Base-by-base conservation (phyloP, 2,888 invertebrate genomes). In the Oligia latruncula region DNA sequence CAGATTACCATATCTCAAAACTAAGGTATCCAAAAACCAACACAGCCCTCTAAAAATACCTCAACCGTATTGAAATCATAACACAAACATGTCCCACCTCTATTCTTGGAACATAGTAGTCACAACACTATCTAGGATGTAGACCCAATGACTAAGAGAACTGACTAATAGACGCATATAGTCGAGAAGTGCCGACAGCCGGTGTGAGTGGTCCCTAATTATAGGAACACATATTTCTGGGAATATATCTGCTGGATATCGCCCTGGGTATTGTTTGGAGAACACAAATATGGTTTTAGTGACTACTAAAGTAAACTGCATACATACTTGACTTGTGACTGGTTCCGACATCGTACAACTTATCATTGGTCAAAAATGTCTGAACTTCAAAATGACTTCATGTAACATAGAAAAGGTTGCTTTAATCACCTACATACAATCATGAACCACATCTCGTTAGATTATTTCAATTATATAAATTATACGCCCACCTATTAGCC, bases 131-230 rank as follows among this genome's bases (percentile, higher is more conserved):
- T 81, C 77, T 79, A 77, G 84, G 64, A 81, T 80, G 60, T 77
- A 76, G 29, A n/a, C 67, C 29, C 64, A 81, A 23, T 85, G 85
- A 85, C 77, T 85, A 85, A 85, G 60, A 68, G 67, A 67, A 20
- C 85, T 88, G 88, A 88, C 72, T 87, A 88, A 88, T 64, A 78
- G 62, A 82, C 85, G 76, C 65, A 84, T 83, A 89, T 87, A 88
- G 79, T 80, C 79, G 81, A 71, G 75, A 49, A 72, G 71, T 68
- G 78, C 40, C 80, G 83, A 86, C 85, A 71, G 82, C 43, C 65
- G 74, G 67, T 66, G 72, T 74, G 76, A 78, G 65, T 70, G 13
- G 74, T 2, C 68, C 80, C 76, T 80, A 77, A 86, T 77, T 77
- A 81, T 86, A 83, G 76, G 67, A 40, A 55, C 55, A 73, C 62